phyloP scores from a whole-genome alignment of 1,140 invertebrate species.

The Bombus cullumanus region DNA sequence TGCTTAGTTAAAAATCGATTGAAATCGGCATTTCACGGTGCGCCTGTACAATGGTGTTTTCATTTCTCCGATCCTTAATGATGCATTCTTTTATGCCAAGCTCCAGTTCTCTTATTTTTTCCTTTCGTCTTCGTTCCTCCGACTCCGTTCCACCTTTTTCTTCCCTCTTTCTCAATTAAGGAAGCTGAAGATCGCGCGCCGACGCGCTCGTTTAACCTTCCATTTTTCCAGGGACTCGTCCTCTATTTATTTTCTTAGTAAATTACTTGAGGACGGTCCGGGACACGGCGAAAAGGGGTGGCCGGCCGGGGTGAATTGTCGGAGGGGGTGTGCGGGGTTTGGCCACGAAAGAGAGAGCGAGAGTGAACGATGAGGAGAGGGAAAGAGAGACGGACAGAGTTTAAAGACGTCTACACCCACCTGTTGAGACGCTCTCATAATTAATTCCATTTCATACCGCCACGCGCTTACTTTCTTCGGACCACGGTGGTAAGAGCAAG shows the following conservation, averaged over 20 bases:
- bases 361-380: conserved; percentile 15
- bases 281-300: conserved; percentile 70
- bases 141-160: neutral
- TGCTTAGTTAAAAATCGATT: conserved; percentile 18
- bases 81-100: conserved; percentile 38
- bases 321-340: conserved; percentile 33
- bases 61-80: conserved; percentile 47
- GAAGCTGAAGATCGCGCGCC: conserved; percentile 69
- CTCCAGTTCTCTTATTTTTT: conserved; percentile 35
- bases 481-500: conserved; percentile 52
- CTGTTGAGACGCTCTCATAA: conserved; percentile 82
- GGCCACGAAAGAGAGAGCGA: conserved; percentile 54
- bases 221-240: conserved; percentile 72
- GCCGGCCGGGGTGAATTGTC: conserved; percentile 55
- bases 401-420: conserved; percentile 81
- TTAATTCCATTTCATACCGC: conserved; percentile 82
- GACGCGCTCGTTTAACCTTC: conserved; percentile 75
- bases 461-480: conserved; percentile 70
- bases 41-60: conserved; percentile 19
- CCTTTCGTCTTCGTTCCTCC: neutral
- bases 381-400: conserved; percentile 59
- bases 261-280: conserved; percentile 79
- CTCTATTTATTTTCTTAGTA: conserved; percentile 81
- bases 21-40: conserved; percentile 8
- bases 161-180: conserved; percentile 70